Evolutionary conservation across 2,888 invertebrate genomes (phyloP).

Genomic region (Drosophila austrosaltans): DNA sequence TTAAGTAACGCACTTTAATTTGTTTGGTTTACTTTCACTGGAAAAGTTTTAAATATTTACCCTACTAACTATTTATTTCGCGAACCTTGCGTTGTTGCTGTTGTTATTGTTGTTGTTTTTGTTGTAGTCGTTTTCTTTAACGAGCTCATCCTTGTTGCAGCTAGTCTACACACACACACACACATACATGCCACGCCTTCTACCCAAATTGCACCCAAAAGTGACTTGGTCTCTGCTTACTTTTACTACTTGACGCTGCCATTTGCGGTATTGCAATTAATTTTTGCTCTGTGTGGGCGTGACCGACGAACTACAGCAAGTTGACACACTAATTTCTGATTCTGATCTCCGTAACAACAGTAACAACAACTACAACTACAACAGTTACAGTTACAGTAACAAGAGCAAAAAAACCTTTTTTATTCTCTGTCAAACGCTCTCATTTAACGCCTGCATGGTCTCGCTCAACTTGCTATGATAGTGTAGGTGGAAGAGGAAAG

Average conservation of each 20-base stretch:
- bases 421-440: conserved; percentile 56
- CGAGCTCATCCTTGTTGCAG: conserved; percentile 78
- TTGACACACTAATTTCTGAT: conserved; percentile 72
- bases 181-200: neutral
- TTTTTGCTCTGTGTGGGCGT: conserved; percentile 58
- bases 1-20: neutral
- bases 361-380: conserved; percentile 30
- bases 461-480: neutral
- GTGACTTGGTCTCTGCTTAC: conserved; percentile 55
- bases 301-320: conserved; percentile 62
- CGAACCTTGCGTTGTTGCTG: neutral
- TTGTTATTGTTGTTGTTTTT: conserved; percentile 29
- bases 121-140: conserved; percentile 68
- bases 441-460: conserved; percentile 69
- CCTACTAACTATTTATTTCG: neutral
- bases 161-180: conserved; percentile 43
- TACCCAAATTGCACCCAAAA: conserved; percentile 13
- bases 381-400: conserved; percentile 15
- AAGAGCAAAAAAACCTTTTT: conserved; percentile 31
- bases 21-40: conserved; percentile 9
- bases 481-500: neutral
- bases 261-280: conserved; percentile 79
- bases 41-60: neutral
- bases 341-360: conserved; percentile 68
- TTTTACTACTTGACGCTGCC: conserved; percentile 76